A percentile compares a stretch with the other conserved stretches of the same genome.
Evolutionary conservation across 2,113 vertebrate species (phyloP).

Genomic region (Rhinoptilus africanus): DNA sequence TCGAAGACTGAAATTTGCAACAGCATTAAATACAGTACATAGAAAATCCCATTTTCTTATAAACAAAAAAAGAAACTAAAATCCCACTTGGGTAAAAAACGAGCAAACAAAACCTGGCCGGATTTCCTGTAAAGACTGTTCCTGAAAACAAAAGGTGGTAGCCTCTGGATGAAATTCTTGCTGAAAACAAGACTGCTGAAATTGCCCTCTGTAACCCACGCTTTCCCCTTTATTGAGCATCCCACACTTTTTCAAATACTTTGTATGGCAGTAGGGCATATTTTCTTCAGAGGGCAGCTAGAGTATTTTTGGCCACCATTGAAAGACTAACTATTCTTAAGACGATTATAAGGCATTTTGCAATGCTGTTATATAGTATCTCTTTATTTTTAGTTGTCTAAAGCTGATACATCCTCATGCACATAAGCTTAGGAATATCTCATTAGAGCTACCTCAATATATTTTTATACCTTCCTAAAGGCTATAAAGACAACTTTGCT

Average conservation of each 20-base stretch:
- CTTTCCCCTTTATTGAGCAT: neutral
- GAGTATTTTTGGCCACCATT: neutral
- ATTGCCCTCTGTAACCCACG: neutral
- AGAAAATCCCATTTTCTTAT: neutral
- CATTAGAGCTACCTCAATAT: neutral
- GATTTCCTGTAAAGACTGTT: neutral
- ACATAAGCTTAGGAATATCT: neutral
- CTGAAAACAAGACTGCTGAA: neutral
- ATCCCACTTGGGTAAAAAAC: neutral
- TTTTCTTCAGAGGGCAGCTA: neutral
- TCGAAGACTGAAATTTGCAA: neutral
- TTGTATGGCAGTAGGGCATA: neutral
- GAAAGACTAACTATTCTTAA: conserved; percentile 7
- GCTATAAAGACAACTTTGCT: neutral
- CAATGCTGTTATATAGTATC: neutral
- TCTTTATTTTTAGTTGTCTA: conserved; percentile 4
- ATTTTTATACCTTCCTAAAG: neutral
- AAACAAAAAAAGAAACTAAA: neutral
- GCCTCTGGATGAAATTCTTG: neutral
- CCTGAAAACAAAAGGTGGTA: neutral
- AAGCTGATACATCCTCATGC: neutral
- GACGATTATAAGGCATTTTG: neutral
- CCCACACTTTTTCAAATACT: neutral
- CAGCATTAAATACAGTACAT: neutral
- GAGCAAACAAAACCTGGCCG: neutral